A percentile compares a stretch with the other conserved stretches of the same genome.
Conservation (phyloP, 2,113 vertebrate genomes). For the Polypterus senegalus region DNA sequence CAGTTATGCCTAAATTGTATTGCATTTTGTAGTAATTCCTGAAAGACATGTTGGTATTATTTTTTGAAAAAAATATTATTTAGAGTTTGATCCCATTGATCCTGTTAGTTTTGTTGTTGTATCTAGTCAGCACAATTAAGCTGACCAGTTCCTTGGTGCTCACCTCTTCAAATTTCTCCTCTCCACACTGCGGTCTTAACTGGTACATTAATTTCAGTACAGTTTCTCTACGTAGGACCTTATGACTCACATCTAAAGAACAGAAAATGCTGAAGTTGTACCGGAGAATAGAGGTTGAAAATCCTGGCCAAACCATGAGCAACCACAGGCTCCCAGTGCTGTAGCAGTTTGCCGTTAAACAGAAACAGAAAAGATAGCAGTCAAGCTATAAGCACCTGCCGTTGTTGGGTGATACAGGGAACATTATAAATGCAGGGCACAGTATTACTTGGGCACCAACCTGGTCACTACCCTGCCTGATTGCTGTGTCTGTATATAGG, state of each 20-base stretch:
- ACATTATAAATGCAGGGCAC: too few relatives aligned
- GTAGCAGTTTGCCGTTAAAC: too few relatives aligned
- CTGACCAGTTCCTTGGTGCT: conserved; percentile 80
- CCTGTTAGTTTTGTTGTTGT: conserved; percentile 89
- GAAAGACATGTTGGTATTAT: conserved; percentile 65
- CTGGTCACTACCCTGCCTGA: too few relatives aligned
- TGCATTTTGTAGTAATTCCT: conserved; percentile 76
- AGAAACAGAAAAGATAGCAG: too few relatives aligned
- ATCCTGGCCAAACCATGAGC: conserved; percentile 85
- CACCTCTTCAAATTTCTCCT: conserved; percentile 54
- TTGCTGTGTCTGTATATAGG: too few relatives aligned
- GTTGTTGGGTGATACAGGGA: too few relatives aligned
- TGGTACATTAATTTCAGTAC: conserved; percentile 70
- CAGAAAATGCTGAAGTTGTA: conserved; percentile 82
- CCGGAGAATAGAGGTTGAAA: conserved; percentile 67
- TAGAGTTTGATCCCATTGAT: conserved; percentile 81
- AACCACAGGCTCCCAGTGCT: too few relatives aligned
- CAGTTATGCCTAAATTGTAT: conserved; percentile 69
- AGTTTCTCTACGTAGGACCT: conserved; percentile 81
- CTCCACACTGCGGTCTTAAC: conserved; percentile 53
- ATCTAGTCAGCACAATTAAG: conserved; percentile 78
- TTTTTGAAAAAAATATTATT: conserved; percentile 66
- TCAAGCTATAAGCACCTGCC: too few relatives aligned
- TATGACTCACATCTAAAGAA: conserved; percentile 80
- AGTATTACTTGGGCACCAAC: too few relatives aligned